phyloP scores from a whole-genome alignment of 1,140 invertebrate genomes.

The Pentalonia nigronervosa region DNA sequence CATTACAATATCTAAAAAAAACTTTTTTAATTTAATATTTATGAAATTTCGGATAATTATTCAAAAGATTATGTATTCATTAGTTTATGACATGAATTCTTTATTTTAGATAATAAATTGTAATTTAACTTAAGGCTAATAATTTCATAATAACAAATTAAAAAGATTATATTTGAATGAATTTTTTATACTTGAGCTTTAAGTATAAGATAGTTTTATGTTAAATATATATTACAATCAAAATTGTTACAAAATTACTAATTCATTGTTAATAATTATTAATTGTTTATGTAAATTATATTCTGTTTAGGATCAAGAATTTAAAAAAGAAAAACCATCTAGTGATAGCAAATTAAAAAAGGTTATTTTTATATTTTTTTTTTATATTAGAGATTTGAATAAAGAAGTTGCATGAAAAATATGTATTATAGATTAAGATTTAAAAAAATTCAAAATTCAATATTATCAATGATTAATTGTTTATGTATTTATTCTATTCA shows the following conservation, averaged over 20 bases:
- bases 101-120: background rate
- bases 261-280: background rate
- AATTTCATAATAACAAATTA: background rate
- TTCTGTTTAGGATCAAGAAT: constrained; percentile 60
- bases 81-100: too few species aligned
- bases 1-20: too few species aligned
- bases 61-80: background rate
- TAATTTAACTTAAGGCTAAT: background rate
- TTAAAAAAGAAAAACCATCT: constrained; percentile 68
- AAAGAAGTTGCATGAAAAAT: background rate
- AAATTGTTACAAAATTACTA: too few species aligned
- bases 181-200: background rate
- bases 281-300: background rate
- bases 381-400: too few species aligned
- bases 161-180: too few species aligned
- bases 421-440: background rate
- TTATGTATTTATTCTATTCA: background rate
- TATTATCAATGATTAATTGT: too few species aligned
- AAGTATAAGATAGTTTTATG: background rate
- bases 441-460: background rate
- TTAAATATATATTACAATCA: too few species aligned
- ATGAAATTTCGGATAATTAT: background rate
- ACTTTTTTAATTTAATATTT: too few species aligned
- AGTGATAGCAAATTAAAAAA: constrained; percentile 56
- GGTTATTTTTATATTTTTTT: background rate